phyloP scores from a whole-genome alignment of 2,113 vertebrate genomes.

The Myiopsitta monachus region DNA sequence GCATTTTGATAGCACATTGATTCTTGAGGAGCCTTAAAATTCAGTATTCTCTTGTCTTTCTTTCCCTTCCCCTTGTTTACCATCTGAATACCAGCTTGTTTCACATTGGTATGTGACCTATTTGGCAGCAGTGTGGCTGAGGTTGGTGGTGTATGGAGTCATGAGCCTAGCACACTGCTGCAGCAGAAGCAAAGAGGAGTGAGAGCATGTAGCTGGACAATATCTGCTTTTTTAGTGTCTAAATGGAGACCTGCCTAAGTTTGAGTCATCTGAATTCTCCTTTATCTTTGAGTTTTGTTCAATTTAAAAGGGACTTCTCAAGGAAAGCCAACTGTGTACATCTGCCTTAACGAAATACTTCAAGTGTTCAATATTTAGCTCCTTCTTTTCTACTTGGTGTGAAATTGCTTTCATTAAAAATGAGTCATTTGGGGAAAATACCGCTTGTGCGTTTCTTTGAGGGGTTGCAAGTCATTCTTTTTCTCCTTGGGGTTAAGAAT shows the following conservation, averaged over 20 bases:
- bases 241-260: not conserved
- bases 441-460: not conserved
- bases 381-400: not conserved
- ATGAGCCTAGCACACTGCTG: not conserved
- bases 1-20: not conserved
- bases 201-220: rapidly evolving
- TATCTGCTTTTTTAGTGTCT: not conserved
- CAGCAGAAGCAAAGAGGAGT: not conserved
- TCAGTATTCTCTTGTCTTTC: not conserved
- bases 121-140: not conserved
- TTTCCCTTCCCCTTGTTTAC: not conserved
- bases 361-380: not conserved
- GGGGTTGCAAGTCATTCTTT: not conserved
- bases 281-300: not conserved
- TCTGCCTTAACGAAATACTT: not conserved
- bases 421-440: not conserved
- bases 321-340: not conserved
- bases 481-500: not conserved
- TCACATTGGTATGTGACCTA: not conserved
- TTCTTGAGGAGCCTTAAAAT: not conserved
- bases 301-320: not conserved
- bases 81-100: not conserved
- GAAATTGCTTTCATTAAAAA: not conserved
- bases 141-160: not conserved
- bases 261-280: not conserved